These are phyloP conservation scores for Epizoanthus rinbou DNA, from an alignment of 92 coral and sea anemone genomes.

Conservation along the genomic window DNA sequence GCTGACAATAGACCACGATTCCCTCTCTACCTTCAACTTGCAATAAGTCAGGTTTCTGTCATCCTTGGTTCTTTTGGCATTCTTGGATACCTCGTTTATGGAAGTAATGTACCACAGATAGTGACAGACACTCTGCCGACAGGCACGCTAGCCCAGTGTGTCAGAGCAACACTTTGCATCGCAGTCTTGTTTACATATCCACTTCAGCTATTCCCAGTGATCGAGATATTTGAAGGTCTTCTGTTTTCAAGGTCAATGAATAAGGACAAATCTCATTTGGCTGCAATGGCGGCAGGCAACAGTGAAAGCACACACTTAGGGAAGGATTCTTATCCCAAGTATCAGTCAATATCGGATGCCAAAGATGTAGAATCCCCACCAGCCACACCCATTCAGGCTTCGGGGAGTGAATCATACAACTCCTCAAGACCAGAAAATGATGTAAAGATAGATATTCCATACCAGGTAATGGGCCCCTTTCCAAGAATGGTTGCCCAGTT, in stretches of 20 bases:
- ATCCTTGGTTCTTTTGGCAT: conserved; percentile 89
- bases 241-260: conserved; percentile 60
- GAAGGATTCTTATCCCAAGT: conserved; percentile 17
- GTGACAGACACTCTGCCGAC: conserved; percentile 77
- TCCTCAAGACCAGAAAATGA: background rate
- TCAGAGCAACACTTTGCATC: conserved; percentile 76
- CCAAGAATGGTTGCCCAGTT: too few species aligned
- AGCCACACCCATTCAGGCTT: background rate
- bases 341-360: conserved; percentile 13
- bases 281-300: conserved; percentile 66
- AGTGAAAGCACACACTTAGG: conserved; percentile 30
- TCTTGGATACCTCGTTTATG: conserved; percentile 86
- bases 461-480: conserved; percentile 13
- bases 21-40: conserved; percentile 88
- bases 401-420: background rate
- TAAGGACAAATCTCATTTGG: conserved; percentile 59
- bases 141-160: conserved; percentile 59
- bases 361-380: conserved; percentile 8
- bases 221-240: conserved; percentile 77
- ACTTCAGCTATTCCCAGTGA: conserved; percentile 86
- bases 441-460: conserved; percentile 26
- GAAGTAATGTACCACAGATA: conserved; percentile 81
- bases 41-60: conserved; percentile 70
- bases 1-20: conserved; percentile 83
- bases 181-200: conserved; percentile 91